Base-by-base conservation (phyloP, 1,140 invertebrate genomes). In the Eufriesea mexicana region DNA sequence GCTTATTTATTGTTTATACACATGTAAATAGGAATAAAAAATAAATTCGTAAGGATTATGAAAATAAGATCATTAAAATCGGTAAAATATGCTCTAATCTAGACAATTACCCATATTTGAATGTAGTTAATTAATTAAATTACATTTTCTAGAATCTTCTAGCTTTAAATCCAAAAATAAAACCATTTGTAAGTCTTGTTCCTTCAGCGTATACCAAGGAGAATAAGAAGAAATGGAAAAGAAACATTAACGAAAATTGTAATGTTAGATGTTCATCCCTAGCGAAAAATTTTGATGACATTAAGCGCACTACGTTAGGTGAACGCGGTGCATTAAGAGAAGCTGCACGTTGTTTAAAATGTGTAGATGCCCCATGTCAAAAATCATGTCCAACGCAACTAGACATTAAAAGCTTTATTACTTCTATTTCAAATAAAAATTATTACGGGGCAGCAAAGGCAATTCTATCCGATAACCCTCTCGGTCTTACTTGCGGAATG, bases 401-500 rank as follows among this genome's bases (percentile, higher is more conserved):
- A 54, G 99, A 99, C 91, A 96, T 99, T 70, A 99, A 99, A 93
- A 96, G 96, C 49, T 99, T 99, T 91, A 99, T 99, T 68, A 98
- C 97, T 0, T 98, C 98, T 90, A 99, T 99, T 89, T 96, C 98
- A 55, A 99, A 98, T 92, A 99, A 98, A 96, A 99, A 99, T 94
- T 99, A 99, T 91, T 99, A 99, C 95, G 99, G 99, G 47, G 98
- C 99, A 12, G 99, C 99, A 0, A 98, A 99, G 93, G 96, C 97
- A 0, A 99, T 99, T 76, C 96, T 99, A 45, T 99, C 98, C 0
- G 99, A 99, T 93, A 99, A 99, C 94, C 99, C 99, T 0, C 94
- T 99, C 45, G 99, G 98, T 0, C 94, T 99, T 0, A 99, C 98
- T 1, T 99, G 99, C 92, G 99, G 99, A 28, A 99, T 99, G 99